Evolutionary conservation across 92 coral and sea anemone species (phyloP).

Genomic region (Palythoa caribaeorum): DNA sequence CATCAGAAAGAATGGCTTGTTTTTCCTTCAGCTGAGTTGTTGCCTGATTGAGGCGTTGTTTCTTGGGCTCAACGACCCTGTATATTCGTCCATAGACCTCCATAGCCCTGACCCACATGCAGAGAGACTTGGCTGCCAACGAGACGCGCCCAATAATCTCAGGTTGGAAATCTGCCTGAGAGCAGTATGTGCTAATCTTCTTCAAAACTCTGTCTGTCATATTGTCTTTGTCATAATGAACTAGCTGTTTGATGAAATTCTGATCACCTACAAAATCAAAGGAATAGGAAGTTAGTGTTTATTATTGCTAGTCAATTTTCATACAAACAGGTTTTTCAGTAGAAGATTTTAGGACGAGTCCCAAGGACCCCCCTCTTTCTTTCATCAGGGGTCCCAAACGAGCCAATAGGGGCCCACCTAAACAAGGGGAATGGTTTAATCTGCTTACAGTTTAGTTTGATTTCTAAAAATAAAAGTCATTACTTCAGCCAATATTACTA

Average conservation of each 20-base stretch:
- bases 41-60: slow-evolving; percentile 95
- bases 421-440: no score
- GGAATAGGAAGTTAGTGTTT: not conserved
- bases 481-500: no score
- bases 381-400: no score
- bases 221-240: slow-evolving; percentile 98
- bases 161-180: slow-evolving; percentile 96
- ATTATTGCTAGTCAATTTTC: not conserved
- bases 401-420: no score
- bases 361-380: no score
- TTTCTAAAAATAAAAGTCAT: no score
- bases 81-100: slow-evolving; percentile 97
- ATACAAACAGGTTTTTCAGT: not conserved
- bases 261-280: slow-evolving; percentile 74
- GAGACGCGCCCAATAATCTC: slow-evolving; percentile 99
- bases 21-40: slow-evolving; percentile 95
- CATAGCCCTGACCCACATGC: slow-evolving; percentile 99
- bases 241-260: slow-evolving; percentile 97
- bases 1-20: slow-evolving; percentile 96
- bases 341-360: no score
- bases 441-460: no score
- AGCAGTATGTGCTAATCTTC: slow-evolving; percentile 97
- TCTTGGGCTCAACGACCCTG: slow-evolving; percentile 98
- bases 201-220: slow-evolving; percentile 97
- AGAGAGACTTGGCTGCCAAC: slow-evolving; percentile 95